Base-by-base conservation (phyloP, 2,888 invertebrate species). In the Cheilosia vulpina region DNA sequence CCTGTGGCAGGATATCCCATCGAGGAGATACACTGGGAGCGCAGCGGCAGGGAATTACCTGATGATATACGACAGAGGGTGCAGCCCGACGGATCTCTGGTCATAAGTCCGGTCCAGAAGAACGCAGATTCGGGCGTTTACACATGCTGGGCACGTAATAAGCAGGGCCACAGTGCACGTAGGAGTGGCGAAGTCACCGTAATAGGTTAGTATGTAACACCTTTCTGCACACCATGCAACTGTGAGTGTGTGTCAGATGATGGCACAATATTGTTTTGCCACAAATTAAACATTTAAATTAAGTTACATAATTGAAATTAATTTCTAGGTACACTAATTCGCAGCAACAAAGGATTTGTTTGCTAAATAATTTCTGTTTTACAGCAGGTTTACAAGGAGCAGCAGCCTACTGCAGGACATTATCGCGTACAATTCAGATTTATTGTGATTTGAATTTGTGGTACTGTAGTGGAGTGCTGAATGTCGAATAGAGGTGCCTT, bases 1-100 rank as follows among this genome's bases (percentile, higher is more conserved):
- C 96, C 96, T 21, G 96, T 96, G 34, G 96, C 96, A 21, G 97
- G 97, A 24, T 96, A 96, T 92, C 96, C 97, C 27, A 95, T 96
- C 87, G 95, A 96, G 89, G 95, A 95, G 89, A 95, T 96, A 89
- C 95, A 95, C 84, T 97, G 97, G 97, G 96, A 96, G 90, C 94
- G 96, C 89, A 94, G 94, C 65, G 95, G 95, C 21, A 93, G 95
- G 50, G 95, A 95, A 89, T 92, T 97, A 78, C 96, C 96, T n/a
- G 95, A 96, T 89, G 96, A 96, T 91, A 94, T 96, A 89, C 93
- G 96, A 7, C 96, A 96, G 90, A 95, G 95, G 89, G 95, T 96
- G 41, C 93, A 95, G 78, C 91, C 94, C 7, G 96, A 96, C 89
- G 97, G 97, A 34, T 95, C 96, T 0, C 92, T 97, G 88, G 94